These are phyloP conservation scores for Hipposideros armiger DNA, from an alignment of 2,113 vertebrate species.

Conservation along the genomic window DNA sequence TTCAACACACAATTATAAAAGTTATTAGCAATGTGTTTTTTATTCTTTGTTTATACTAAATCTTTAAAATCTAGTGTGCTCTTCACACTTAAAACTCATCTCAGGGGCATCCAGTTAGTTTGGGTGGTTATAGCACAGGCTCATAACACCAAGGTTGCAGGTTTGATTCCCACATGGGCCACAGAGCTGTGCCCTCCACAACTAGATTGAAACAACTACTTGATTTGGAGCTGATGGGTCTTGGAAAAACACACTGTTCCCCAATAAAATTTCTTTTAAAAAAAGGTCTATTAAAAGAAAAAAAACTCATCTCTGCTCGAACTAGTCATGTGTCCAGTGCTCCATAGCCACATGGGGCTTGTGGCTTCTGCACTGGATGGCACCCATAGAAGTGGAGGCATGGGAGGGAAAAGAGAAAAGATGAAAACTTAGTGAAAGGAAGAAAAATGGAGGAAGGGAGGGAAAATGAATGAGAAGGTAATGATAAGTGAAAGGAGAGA, in stretches of 20 bases:
- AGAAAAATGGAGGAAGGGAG: neutral
- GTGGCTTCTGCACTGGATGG: neutral
- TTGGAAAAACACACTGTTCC: no score
- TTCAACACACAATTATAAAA: neutral
- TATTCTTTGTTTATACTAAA: neutral
- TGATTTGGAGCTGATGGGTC: no score
- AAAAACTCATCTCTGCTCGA: neutral
- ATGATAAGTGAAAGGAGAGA: neutral
- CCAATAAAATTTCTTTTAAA: no score
- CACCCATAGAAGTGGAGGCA: neutral
- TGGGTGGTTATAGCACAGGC: no score
- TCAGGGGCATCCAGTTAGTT: neutral
- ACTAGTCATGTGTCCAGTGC: neutral
- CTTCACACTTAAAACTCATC: neutral
- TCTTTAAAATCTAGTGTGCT: neutral
- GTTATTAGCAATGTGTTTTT: neutral
- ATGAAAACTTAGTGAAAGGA: neutral
- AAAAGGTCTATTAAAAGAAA: no score
- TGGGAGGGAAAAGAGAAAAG: neutral
- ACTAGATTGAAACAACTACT: no score
- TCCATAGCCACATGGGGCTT: no score
- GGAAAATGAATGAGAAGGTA: neutral
- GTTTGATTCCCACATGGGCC: no score
- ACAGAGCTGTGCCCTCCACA: no score
- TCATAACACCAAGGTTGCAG: no score